Base-by-base conservation (phyloP, 2,113 vertebrate genomes). In the Corythaixoides concolor region DNA sequence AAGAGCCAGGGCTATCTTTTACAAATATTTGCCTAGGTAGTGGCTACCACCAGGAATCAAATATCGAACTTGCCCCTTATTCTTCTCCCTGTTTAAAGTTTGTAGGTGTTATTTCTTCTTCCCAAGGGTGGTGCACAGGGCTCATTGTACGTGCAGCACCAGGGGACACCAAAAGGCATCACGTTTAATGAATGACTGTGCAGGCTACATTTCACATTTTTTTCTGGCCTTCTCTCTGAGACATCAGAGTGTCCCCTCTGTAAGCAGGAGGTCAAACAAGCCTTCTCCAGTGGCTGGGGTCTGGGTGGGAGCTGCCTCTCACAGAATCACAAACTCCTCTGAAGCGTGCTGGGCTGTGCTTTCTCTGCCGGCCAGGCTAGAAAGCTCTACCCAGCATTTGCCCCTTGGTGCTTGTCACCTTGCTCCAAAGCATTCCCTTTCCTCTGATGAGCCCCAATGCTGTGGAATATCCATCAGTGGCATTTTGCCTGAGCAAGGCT, bases 21-120 rank as follows among this genome's bases (percentile, higher is more conserved):
- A 87, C 83, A 94, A 97, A 97, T 97, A 97, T 96, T 97, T 97
- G 85, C 69, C 24, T n/a, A 94, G 45, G 77, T 76, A 82, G 33
- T 93, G 77, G 53, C 89, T 88, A 88, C 79, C 62, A 69, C 62
- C 56, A 69, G 35, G 49, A 93, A n/a, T 79, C 77, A 79, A 53
- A 82, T 53, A 62, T 82, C 12, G 2, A 76, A 58, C 35, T 82
- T 95, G 74, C 53, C 33, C 77, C 84, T 82, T 87, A 78, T 93
- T 93, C 89, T 94, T 93, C 77, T 95, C 49, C 43, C 35, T 76
- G 64, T 85, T 82, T 94, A 18, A 93, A 68, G 49, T 64, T 11
- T 94, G 53, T 64, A 89, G 74, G 73, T 67, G 62, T 24, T 70
- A 18, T 90, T 96, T 96, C 81, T 75, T 93, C 55, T 83, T 76